These are phyloP conservation scores for Pelodiscus sinensis DNA, from an alignment of 2,113 vertebrate species.

Conservation along the genomic window DNA sequence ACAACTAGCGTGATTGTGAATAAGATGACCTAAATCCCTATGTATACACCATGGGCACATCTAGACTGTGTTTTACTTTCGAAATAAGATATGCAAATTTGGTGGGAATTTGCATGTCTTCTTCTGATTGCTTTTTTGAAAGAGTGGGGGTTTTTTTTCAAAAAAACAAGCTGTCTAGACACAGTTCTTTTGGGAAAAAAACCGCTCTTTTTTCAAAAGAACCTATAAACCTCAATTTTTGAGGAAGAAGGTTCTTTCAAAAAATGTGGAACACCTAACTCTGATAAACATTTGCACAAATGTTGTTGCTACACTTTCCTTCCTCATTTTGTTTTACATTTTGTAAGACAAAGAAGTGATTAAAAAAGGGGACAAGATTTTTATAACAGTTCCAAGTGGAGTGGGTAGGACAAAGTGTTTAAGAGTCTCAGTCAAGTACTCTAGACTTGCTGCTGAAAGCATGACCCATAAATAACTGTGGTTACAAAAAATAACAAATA, in stretches of 20 bases:
- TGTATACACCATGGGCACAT: background rate
- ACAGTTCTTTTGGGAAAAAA: too few species aligned
- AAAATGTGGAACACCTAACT: background rate
- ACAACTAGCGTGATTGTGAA: background rate
- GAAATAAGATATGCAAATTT: too few species aligned
- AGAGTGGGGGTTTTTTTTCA: too few species aligned
- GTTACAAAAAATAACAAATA: conserved; percentile 22
- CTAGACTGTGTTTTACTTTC: too few species aligned
- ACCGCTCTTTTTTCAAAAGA: too few species aligned
- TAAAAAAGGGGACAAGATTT: background rate
- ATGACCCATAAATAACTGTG: background rate
- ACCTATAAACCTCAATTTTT: too few species aligned
- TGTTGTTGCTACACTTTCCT: background rate
- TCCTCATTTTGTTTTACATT: background rate
- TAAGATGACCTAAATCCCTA: background rate
- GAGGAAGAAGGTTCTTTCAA: background rate
- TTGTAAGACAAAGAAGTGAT: background rate
- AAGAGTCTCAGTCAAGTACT: background rate
- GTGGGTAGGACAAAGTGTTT: background rate
- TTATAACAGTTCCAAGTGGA: background rate
- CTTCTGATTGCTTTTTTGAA: too few species aligned
- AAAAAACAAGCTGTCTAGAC: too few species aligned
- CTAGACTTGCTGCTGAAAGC: background rate
- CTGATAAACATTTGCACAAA: background rate
- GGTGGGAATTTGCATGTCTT: too few species aligned